A percentile compares a stretch with the other conserved stretches of the same genome.
Evolutionary conservation across 1,140 invertebrate species (phyloP).

Genomic region (Archivesica marissinica): DNA sequence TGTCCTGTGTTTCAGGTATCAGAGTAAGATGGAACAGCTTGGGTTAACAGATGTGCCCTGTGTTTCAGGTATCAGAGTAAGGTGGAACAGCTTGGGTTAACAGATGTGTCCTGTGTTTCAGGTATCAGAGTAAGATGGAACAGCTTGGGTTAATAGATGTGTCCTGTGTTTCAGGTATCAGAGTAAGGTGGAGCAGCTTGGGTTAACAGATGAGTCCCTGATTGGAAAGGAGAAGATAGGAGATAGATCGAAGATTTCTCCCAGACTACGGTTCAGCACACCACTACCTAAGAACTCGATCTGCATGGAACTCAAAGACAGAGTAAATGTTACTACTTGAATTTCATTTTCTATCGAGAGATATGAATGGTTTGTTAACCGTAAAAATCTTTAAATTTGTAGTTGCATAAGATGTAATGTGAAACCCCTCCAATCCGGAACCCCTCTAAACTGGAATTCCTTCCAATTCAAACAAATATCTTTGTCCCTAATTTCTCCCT

Average conservation of each 20-base stretch:
- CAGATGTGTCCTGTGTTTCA: background rate
- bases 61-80: constrained; percentile 19
- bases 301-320: constrained; percentile 61
- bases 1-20: background rate
- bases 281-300: constrained; percentile 48
- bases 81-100: constrained; percentile 23
- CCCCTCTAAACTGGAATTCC: too few relatives aligned
- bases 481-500: too few relatives aligned
- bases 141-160: constrained; percentile 27
- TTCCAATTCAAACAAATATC: too few relatives aligned
- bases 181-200: constrained; percentile 27
- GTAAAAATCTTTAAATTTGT: too few relatives aligned
- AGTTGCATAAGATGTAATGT: too few relatives aligned
- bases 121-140: constrained; percentile 20
- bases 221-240: background rate
- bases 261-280: constrained; percentile 37
- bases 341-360: too few relatives aligned
- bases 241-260: background rate
- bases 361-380: too few relatives aligned
- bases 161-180: constrained; percentile 14
- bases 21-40: background rate
- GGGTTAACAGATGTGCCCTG: too few relatives aligned
- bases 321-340: constrained; percentile 8
- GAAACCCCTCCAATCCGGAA: too few relatives aligned
- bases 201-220: constrained; percentile 11